Conservation (phyloP, 1,140 invertebrate genomes). For the Drosophila truncata region DNA sequence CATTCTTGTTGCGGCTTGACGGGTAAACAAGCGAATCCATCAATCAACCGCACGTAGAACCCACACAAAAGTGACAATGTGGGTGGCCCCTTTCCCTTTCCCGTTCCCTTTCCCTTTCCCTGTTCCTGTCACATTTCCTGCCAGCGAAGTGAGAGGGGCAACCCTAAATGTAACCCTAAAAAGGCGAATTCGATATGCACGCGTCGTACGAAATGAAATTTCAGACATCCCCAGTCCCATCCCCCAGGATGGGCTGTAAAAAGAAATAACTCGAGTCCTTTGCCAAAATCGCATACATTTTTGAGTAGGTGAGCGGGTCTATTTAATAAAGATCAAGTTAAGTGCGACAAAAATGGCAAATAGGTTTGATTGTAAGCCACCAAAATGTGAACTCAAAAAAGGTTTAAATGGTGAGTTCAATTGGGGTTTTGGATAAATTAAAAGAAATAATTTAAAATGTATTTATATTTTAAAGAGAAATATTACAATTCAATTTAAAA, state of each 20-base stretch:
- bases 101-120: neutral
- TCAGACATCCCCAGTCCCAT: constrained; percentile 32
- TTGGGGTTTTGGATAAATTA: neutral
- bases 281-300: neutral
- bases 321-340: constrained; percentile 26
- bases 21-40: constrained; percentile 79
- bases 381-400: neutral
- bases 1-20: constrained; percentile 66
- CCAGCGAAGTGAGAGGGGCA: neutral
- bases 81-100: neutral
- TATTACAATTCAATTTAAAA: no score
- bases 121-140: constrained; percentile 2
- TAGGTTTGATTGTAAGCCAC: neutral
- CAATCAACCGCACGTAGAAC: constrained; percentile 74
- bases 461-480: no score
- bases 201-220: constrained; percentile 53
- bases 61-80: constrained; percentile 75
- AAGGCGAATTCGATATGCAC: constrained; percentile 46
- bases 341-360: constrained; percentile 16
- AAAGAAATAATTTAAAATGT: neutral
- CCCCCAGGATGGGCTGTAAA: constrained; percentile 6
- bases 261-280: constrained; percentile 20
- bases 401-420: neutral
- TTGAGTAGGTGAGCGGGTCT: constrained; percentile 2
- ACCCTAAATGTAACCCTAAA: constrained; percentile 28